These are phyloP conservation scores for Paratrypauchen microcephalus DNA, from an alignment of 2,797 vertebrate genomes.

Conservation along the genomic window DNA sequence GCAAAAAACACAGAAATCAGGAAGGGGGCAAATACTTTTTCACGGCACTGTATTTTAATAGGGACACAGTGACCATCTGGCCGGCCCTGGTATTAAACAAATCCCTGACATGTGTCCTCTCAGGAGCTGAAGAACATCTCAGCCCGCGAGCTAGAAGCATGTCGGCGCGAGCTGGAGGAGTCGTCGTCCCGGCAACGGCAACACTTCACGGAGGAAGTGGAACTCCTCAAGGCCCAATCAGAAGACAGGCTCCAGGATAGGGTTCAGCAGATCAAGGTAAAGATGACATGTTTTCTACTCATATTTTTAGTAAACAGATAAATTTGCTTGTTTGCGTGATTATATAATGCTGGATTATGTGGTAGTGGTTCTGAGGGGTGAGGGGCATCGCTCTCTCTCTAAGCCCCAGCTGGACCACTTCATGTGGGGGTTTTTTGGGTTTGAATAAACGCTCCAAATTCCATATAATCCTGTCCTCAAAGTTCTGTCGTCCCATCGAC, in stretches of 20 bases:
- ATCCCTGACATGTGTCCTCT: background rate
- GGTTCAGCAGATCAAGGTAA: slow-evolving; percentile 81
- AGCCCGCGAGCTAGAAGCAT: slow-evolving; percentile 73
- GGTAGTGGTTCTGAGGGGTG: slow-evolving; percentile 16
- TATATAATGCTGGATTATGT: slow-evolving; percentile 64
- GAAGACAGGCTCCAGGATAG: slow-evolving; percentile 78
- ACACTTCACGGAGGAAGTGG: slow-evolving; percentile 81
- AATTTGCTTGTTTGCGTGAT: slow-evolving; percentile 31
- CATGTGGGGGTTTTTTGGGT: slow-evolving; percentile 51
- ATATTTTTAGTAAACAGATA: background rate
- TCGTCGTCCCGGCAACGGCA: slow-evolving; percentile 75
- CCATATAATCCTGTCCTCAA: slow-evolving; percentile 60
- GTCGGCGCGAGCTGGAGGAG: slow-evolving; percentile 75
- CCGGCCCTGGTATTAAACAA: slow-evolving; percentile 18
- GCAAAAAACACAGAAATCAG: too few species aligned
- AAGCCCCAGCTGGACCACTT: slow-evolving; percentile 63
- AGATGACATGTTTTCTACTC: background rate
- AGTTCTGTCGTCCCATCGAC: slow-evolving; percentile 37
- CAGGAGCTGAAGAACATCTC: slow-evolving; percentile 70
- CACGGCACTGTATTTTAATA: slow-evolving; percentile 5
- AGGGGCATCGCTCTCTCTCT: slow-evolving; percentile 38
- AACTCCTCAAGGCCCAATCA: slow-evolving; percentile 81
- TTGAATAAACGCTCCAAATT: slow-evolving; percentile 62
- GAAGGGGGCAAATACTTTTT: too few species aligned
- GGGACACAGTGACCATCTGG: slow-evolving; percentile 15